phyloP scores from a whole-genome alignment of 2,888 invertebrate species.

The Oxyteleia sp. region DNA sequence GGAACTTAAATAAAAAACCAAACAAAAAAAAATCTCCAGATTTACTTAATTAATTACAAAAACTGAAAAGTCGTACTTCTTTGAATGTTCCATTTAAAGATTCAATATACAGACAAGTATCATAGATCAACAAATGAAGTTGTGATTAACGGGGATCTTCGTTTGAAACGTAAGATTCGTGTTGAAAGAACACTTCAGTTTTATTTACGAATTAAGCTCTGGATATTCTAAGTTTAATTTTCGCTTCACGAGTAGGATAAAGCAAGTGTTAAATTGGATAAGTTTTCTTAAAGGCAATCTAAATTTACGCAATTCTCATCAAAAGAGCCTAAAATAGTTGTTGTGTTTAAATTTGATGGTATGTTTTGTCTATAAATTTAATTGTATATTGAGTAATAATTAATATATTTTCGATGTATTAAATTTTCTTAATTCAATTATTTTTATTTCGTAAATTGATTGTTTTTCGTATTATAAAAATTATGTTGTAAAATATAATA shows the following conservation, averaged over 20 bases:
- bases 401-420: too few species aligned
- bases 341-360: background rate
- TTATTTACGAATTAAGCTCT: constrained; percentile 40
- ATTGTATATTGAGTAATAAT: too few species aligned
- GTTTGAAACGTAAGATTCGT: constrained; percentile 8
- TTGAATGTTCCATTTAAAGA: constrained; percentile 11
- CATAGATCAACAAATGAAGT: constrained; percentile 19
- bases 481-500: too few species aligned
- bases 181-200: constrained; percentile 37
- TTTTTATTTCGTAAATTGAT: too few species aligned
- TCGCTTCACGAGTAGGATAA: constrained; percentile 4
- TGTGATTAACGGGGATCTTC: constrained; percentile 13
- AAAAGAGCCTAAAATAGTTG: constrained; percentile 2
- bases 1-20: too few species aligned
- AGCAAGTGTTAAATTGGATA: constrained; percentile 15
- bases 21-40: too few species aligned
- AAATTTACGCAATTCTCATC: background rate
- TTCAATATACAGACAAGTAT: constrained; percentile 19
- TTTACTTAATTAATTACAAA: too few species aligned
- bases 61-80: background rate
- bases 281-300: constrained; percentile 15
- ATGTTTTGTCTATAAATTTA: too few species aligned
- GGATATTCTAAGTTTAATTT: constrained; percentile 41
- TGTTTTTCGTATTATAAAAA: too few species aligned
- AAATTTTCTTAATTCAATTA: too few species aligned